A percentile compares a stretch with the other conserved stretches of the same genome.
phyloP scores from a whole-genome alignment of 2,797 vertebrate genomes.

The Phalloptychus januarius region DNA sequence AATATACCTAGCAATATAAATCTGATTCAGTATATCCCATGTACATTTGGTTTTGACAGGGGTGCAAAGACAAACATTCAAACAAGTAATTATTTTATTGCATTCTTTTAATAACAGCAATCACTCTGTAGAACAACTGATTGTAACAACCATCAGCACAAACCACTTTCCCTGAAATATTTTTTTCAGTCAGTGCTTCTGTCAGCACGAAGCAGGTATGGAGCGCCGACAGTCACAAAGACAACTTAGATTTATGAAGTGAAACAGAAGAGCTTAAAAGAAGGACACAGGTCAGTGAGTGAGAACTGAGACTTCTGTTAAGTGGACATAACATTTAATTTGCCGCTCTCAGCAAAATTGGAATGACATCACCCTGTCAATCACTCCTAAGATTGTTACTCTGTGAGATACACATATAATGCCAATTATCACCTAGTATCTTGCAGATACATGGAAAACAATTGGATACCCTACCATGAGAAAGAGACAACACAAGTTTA shows the following conservation, averaged over 20 bases:
- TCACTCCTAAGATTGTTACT: background rate
- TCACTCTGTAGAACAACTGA: background rate
- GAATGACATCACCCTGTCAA: background rate
- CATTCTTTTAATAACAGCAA: background rate
- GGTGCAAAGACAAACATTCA: background rate
- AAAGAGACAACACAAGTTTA: background rate
- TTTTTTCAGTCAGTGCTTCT: slow-evolving; percentile 43
- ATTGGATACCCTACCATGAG: background rate
- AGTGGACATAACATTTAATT: slow-evolving; percentile 24
- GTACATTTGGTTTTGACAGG: background rate
- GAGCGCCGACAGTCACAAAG: slow-evolving; percentile 2
- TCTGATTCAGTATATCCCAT: background rate
- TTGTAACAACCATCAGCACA: background rate
- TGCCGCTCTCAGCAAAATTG: slow-evolving; percentile 7
- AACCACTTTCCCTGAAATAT: slow-evolving; percentile 23
- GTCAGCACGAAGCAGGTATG: slow-evolving; percentile 51
- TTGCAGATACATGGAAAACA: background rate
- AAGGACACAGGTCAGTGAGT: slow-evolving; percentile 36
- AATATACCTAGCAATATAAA: background rate
- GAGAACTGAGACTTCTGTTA: slow-evolving; percentile 34
- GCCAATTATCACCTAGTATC: background rate
- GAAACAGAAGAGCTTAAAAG: slow-evolving; percentile 38
- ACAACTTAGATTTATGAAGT: slow-evolving; percentile 24
- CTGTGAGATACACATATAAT: background rate
- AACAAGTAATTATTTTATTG: background rate